Percentiles rank a stretch among this genome's conserved stretches.
These are phyloP conservation scores for Pogonus chalceus DNA, from an alignment of 1,140 invertebrate species.

Conservation along the genomic window DNA sequence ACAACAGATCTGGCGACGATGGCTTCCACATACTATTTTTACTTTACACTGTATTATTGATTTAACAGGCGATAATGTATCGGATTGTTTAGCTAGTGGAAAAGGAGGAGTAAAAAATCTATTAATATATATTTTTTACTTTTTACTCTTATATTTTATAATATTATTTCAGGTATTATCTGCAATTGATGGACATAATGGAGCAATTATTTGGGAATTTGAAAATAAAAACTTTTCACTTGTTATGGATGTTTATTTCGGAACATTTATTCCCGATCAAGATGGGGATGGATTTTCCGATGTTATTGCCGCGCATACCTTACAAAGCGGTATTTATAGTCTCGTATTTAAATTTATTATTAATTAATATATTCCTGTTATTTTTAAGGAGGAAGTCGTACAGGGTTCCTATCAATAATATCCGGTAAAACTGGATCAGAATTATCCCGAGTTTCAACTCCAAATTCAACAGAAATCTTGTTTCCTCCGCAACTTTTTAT, in stretches of 20 bases:
- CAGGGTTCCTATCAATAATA: slow-evolving; percentile 56
- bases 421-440: slow-evolving; percentile 59
- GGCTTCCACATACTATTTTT: slow-evolving; percentile 63
- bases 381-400: slow-evolving; percentile 29
- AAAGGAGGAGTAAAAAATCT: slow-evolving; percentile 62
- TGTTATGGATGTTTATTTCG: slow-evolving; percentile 49
- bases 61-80: slow-evolving; percentile 55
- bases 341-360: not conserved
- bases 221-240: slow-evolving; percentile 31
- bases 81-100: slow-evolving; percentile 66
- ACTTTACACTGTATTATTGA: slow-evolving; percentile 65
- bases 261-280: slow-evolving; percentile 60
- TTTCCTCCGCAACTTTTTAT: slow-evolving; percentile 53
- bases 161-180: slow-evolving; percentile 46
- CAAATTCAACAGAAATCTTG: slow-evolving; percentile 61
- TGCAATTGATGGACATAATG: slow-evolving; percentile 57
- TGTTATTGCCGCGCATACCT: slow-evolving; percentile 58
- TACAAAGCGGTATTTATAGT: slow-evolving; percentile 31
- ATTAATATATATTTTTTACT: not conserved
- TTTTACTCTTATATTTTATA: slow-evolving; percentile 3
- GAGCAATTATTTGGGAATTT: slow-evolving; percentile 58
- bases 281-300: slow-evolving; percentile 63
- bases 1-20: slow-evolving; percentile 63
- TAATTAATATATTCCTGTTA: not conserved
- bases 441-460: slow-evolving; percentile 51